phyloP scores from a whole-genome alignment of 2,797 vertebrate genomes.

The Anas acuta region DNA sequence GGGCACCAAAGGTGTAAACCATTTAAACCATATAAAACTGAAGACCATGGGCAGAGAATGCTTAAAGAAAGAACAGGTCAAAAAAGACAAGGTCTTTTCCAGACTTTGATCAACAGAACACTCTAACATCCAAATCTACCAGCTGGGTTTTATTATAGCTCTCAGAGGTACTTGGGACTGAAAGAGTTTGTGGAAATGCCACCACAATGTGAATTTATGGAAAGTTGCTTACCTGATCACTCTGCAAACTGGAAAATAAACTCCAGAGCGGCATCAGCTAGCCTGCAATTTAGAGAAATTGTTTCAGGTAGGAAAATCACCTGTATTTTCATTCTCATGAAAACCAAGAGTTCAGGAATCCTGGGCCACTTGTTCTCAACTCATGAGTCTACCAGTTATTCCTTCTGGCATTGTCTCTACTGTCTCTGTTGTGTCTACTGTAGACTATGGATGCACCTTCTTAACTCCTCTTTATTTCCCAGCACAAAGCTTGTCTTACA shows the following conservation, averaged over 20 bases:
- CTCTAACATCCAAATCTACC: neutral
- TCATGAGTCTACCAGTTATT: neutral
- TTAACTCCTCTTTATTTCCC: neutral
- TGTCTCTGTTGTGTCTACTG: no score
- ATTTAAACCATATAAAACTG: neutral
- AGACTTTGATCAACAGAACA: neutral
- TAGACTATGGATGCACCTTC: neutral
- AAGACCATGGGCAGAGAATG: accelerated
- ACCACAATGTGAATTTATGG: neutral
- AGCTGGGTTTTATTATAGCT: neutral
- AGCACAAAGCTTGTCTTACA: neutral
- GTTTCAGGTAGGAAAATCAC: neutral
- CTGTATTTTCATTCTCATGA: neutral
- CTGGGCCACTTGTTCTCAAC: neutral
- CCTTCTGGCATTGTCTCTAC: neutral
- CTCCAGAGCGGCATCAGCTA: neutral
- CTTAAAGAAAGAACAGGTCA: neutral
- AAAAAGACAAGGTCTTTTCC: no score
- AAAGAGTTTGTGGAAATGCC: neutral
- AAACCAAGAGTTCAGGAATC: neutral
- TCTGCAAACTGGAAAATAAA: neutral
- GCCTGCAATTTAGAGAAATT: neutral
- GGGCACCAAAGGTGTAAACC: neutral
- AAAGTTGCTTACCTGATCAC: neutral
- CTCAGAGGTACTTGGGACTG: neutral